phyloP scores from a whole-genome alignment of 2,113 vertebrate genomes.

The Corythornis cristatus region DNA sequence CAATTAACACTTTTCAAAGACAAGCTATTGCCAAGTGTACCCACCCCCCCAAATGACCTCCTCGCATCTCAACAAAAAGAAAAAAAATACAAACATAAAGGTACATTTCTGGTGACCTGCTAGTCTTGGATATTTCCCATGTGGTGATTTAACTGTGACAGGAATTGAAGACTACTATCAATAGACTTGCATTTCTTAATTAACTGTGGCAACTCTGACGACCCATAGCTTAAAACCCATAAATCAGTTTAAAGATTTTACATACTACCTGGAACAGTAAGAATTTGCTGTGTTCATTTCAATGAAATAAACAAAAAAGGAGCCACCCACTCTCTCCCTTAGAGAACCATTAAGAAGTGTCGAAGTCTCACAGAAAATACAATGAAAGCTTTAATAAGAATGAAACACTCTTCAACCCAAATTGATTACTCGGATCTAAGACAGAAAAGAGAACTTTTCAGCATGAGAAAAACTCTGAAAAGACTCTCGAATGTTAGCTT shows the following conservation, averaged over 20 bases:
- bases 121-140: not conserved
- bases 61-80: not conserved
- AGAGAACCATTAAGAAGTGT: not conserved
- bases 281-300: not conserved
- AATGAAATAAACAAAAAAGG: not conserved
- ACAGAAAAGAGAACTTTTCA: not conserved
- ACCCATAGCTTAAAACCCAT: not conserved
- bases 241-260: not conserved
- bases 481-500: accelerated
- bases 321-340: not conserved
- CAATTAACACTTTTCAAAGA: not conserved
- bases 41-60: accelerated
- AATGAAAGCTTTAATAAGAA: not conserved
- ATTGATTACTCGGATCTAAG: not conserved
- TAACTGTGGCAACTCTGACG: accelerated
- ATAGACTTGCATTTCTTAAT: not conserved
- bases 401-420: not conserved
- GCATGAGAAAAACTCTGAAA: not conserved
- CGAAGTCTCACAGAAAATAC: not conserved
- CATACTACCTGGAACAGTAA: not conserved
- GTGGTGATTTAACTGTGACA: not conserved
- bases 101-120: not conserved
- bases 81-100: not conserved
- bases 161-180: not conserved
- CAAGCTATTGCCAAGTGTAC: not conserved